Base-by-base conservation (phyloP, 2,797 vertebrate genomes). In the Buphagus erythrorhynchus region DNA sequence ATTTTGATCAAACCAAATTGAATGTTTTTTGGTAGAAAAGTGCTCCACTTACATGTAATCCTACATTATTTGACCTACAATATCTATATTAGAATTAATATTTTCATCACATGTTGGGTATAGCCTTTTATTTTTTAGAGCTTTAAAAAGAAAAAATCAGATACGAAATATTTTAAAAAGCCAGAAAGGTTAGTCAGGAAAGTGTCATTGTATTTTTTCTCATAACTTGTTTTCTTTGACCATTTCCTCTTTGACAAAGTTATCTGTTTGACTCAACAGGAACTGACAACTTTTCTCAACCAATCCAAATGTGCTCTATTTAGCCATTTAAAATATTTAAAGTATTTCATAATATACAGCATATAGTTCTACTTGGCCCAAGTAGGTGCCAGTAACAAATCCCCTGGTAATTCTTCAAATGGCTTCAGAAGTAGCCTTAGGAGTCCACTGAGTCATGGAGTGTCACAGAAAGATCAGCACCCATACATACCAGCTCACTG, bases 311-410 rank as follows among this genome's bases (percentile, higher is more conserved):
- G 3, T 33, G 24, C 6, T 62, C 12, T 42, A 33, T 67, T 40
- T 74, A 71, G 9, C 3, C 8, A 67, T 61, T 58, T 54, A 31
- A 88, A 67, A 49, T 76, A 59, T 42, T 46, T 21, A 81, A 46
- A 35, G 54, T 0, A 22, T 79, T 80, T 92, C 1, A 42, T 52
- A 1, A 0, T 71, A 61, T 55, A 17, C 15, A 63, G 19, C 5
- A 21, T 42, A 36, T 17, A 76, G 6, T 35, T 74, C 57, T 83
- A 42, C 25, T 66, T n/a, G 3, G 2, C 7, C 40, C 26, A 69
- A 38, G 8, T 16, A 77, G 2, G 21, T 4, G 17, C 16, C 28
- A 61, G 24, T 10, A 81, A 59, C 26, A 90, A 79, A 84, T 31
- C 2, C 15, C 7, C 9, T 35, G 9, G 3, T 18, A 45, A 59